These are phyloP conservation scores for Cosmia trapezina DNA, from an alignment of 2,888 invertebrate species.

Conservation along the genomic window DNA sequence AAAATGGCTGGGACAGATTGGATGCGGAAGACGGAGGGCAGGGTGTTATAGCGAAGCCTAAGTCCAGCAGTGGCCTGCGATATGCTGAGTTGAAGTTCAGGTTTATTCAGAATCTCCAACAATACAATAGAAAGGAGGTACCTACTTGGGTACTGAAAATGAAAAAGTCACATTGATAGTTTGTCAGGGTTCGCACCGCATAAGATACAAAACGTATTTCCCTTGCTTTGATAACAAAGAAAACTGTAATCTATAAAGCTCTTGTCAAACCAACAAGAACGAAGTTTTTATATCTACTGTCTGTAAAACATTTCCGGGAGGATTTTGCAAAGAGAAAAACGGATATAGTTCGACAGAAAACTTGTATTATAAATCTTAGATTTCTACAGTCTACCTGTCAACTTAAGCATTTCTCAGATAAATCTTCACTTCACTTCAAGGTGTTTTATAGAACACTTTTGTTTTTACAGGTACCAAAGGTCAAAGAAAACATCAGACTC, in stretches of 20 bases:
- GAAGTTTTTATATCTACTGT: slow-evolving; percentile 42
- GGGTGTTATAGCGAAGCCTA: no score
- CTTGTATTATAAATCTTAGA: slow-evolving; percentile 51
- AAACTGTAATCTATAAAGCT: slow-evolving; percentile 42
- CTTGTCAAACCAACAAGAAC: slow-evolving; percentile 30
- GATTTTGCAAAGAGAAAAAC: slow-evolving; percentile 35
- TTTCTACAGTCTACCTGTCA: slow-evolving; percentile 13
- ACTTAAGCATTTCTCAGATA: slow-evolving; percentile 8
- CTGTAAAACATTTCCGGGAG: slow-evolving; percentile 35
- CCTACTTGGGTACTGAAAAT: background rate
- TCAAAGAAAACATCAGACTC: background rate
- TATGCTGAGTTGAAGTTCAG: background rate
- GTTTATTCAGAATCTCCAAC: background rate
- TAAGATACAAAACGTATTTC: slow-evolving; percentile 26
- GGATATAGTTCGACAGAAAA: slow-evolving; percentile 30
- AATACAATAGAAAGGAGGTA: background rate
- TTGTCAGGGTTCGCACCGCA: background rate
- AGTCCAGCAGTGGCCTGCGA: no score
- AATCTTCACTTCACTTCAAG: background rate
- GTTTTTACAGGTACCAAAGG: background rate
- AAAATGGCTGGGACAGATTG: no score
- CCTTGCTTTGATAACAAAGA: slow-evolving; percentile 29
- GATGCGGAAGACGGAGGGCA: no score
- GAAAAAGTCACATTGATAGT: background rate
- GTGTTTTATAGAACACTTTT: background rate